phyloP scores from a whole-genome alignment of 2,888 invertebrate species.

The Folsomia candida region DNA sequence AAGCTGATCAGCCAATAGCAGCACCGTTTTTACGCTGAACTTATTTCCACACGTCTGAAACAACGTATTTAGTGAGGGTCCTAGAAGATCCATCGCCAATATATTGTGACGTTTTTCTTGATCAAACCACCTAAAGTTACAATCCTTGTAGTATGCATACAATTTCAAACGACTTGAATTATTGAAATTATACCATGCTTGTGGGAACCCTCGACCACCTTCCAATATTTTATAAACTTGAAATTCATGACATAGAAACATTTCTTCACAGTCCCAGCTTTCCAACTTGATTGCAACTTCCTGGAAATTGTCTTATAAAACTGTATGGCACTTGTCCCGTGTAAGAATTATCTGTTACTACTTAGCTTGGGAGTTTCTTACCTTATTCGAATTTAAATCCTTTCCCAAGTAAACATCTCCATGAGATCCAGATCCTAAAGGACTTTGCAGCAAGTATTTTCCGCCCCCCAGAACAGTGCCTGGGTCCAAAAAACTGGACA shows the following conservation, averaged over 20 bases:
- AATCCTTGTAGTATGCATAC: background rate
- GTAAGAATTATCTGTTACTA: background rate
- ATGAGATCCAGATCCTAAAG: slow-evolving; percentile 36
- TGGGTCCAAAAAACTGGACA: slow-evolving; percentile 27
- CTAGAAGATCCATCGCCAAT: slow-evolving; percentile 34
- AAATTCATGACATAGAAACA: slow-evolving; percentile 34
- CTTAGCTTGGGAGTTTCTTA: too few relatives aligned
- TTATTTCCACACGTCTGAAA: slow-evolving; percentile 11
- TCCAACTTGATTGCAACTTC: slow-evolving; percentile 40
- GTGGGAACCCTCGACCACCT: slow-evolving; percentile 32
- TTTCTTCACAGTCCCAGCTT: slow-evolving; percentile 34
- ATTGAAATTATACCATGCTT: slow-evolving; percentile 24
- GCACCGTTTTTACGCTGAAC: slow-evolving; percentile 25
- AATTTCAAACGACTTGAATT: background rate
- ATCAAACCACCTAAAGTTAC: slow-evolving; percentile 25
- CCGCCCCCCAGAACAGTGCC: slow-evolving; percentile 33
- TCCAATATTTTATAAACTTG: slow-evolving; percentile 36
- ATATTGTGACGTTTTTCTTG: slow-evolving; percentile 34
- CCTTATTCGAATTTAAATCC: slow-evolving; percentile 35
- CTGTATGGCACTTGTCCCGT: background rate
- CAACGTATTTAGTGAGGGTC: slow-evolving; percentile 22
- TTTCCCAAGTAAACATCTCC: slow-evolving; percentile 36
- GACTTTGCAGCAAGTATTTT: slow-evolving; percentile 28
- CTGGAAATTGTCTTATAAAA: slow-evolving; percentile 11
- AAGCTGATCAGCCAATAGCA: slow-evolving; percentile 27